Evolutionary conservation across 2,113 vertebrate genomes (phyloP), one percentile per base, ranked within the genome.

Genomic region (Oriolus oriolus): DNA sequence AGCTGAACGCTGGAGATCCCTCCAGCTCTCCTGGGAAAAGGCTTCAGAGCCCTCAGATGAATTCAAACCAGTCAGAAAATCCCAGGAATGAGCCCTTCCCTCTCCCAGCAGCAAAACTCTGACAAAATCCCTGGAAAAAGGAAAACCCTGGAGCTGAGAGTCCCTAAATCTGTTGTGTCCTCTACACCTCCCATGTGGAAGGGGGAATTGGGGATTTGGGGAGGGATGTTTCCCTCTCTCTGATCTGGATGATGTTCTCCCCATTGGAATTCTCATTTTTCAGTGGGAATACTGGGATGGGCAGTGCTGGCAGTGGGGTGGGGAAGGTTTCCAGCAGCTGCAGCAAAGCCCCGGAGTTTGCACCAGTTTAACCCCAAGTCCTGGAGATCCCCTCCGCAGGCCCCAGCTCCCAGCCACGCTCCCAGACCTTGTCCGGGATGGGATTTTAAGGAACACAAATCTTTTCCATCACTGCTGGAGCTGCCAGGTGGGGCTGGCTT

Each of bases 401-500:
- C 47, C 91, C 69, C 78, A 52, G 81, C 81, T 84, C 63, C 65
- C 47, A 24, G 79, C 65, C 60, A 8, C 0, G 9, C 24, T 83
- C 47, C 68, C 78, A 16, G 6, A 23, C 16, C 65, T 14, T 13
- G 13, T 27, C 26, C 77, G 78, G 64, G 57, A 61, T 1, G 2
- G 37, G 64, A 47, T 14, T 66, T 89, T n/a, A 80, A 89, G 73
- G 73, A 91, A 81, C 63, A 87, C 21, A 87, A 89, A 94, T 93
- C 24, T 76, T 37, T 44, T 57, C 92, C 63, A 61, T 77, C 47
- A 23, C 59, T 13, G 18, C 76, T 54, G 4, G 2, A 14, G 37
- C 44, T 89, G 68, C 63, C 54, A 28, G 28, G 52, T 5, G 6
- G 15, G 10, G 28, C 37, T 1, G 0, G 52, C 21, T 61, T 0